Evolutionary conservation across 2,113 vertebrate species (phyloP), one percentile per base, ranked within the genome.

Genomic region (Rhabdomys dilectus): DNA sequence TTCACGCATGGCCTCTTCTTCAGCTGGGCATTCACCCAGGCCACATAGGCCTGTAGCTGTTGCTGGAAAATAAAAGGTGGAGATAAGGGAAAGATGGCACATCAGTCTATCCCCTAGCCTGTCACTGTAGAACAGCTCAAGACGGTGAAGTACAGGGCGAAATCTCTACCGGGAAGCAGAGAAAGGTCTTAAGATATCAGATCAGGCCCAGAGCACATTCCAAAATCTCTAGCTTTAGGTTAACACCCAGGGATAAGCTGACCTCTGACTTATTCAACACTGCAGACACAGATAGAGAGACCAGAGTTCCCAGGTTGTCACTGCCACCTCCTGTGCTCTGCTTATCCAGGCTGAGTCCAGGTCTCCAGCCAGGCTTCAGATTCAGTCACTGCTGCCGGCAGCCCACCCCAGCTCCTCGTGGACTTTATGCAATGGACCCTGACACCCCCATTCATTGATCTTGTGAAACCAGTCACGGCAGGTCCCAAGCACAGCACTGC

Each of bases 1-100:
- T 98, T 99, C 97, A 99, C 94, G 0, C 98, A 98, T 0, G 99
- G 99, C 96, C 99, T 99, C 98, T 99, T 99, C 98, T 97, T 99
- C 97, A 99, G 98, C 98, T 99, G 99, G 36, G 99, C 98, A 36
- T 99, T 99, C 98, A 99, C 99, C 99, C 99, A 99, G 98, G 99
- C 99, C 97, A 99, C 99, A 0, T 99, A 99, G 0, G 99, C 99
- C 97, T 99, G 99, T 86, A 99, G 98, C 85, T 99, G 99, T 97
- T 99, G 99, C 99, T 99, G 98, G 87, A 91, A 98, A 88, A 98
- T 0, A 96, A 88, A 96, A 88, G 95, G 8, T 0, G 58, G 48
- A 92, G 90, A 92, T 82, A 62, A 97, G 73, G 81, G 36, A 88
- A 77, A 66, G 13, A 19, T 58, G 17, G 22, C 48, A 26, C 13